phyloP scores from a whole-genome alignment of 2,797 vertebrate species.

The Vultur gryphus region DNA sequence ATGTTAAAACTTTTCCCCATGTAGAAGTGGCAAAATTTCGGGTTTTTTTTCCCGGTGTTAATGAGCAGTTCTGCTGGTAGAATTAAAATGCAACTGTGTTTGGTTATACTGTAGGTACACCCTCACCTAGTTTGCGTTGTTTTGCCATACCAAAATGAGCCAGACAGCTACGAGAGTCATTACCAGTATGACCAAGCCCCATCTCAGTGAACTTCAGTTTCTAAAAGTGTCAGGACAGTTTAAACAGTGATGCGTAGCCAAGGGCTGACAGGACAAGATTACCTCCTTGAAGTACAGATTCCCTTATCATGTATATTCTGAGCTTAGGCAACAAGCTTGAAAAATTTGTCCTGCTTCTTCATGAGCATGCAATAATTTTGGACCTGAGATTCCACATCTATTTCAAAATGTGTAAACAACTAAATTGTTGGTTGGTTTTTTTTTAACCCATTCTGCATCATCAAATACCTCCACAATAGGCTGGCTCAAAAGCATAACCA shows the following conservation, averaged over 20 bases:
- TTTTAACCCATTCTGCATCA: background rate
- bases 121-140: background rate
- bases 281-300: background rate
- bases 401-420: background rate
- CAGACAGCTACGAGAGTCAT: rapidly evolving
- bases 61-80: background rate
- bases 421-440: background rate
- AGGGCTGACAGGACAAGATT: background rate
- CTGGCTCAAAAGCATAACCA: background rate
- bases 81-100: background rate
- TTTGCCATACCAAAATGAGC: background rate
- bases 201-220: background rate
- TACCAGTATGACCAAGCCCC: background rate
- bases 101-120: background rate
- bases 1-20: background rate
- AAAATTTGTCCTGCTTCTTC: background rate
- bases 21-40: background rate
- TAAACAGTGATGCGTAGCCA: background rate
- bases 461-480: background rate
- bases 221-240: background rate
- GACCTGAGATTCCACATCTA: background rate
- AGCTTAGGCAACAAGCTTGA: background rate
- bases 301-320: background rate
- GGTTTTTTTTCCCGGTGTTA: background rate
- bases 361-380: background rate